Conservation (phyloP, 64 coral and sea anemone species). For the Stichodactyla mertensii region DNA sequence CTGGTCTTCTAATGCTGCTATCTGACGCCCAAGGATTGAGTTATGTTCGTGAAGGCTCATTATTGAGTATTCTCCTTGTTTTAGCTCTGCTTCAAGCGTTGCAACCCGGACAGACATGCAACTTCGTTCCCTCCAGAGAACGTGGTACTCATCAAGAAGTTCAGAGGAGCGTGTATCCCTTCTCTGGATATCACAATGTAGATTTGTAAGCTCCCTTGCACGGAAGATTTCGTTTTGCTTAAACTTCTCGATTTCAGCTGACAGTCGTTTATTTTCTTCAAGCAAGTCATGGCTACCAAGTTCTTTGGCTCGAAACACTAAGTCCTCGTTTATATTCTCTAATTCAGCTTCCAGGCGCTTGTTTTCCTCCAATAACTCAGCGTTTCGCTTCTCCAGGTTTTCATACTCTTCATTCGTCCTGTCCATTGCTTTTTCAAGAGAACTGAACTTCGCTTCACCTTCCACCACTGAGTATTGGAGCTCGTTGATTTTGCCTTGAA, state of each 20-base stretch:
- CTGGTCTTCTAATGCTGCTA: not conserved
- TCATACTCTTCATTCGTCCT: not conserved
- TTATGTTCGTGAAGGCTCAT: not conserved
- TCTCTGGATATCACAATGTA: not conserved
- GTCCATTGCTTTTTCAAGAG: not conserved
- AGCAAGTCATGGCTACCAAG: not conserved
- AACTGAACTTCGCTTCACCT: not conserved
- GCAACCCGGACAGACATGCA: not conserved
- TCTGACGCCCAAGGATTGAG: not conserved
- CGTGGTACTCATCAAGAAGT: slow-evolving; percentile 15
- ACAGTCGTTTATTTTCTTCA: not conserved
- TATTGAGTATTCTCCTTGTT: not conserved
- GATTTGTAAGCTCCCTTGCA: not conserved
- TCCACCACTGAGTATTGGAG: not conserved
- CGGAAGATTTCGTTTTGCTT: not conserved
- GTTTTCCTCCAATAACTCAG: not conserved
- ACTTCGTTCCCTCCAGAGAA: not conserved
- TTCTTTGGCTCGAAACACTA: not conserved
- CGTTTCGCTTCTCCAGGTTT: not conserved
- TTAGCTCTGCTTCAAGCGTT: not conserved
- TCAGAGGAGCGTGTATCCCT: not conserved
- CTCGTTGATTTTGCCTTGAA: not conserved
- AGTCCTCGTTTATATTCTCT: not conserved
- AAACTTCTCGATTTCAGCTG: not conserved
- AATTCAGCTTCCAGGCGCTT: not conserved